Conservation (phyloP, 2,888 invertebrate species). For the Girardia tigrina region DNA sequence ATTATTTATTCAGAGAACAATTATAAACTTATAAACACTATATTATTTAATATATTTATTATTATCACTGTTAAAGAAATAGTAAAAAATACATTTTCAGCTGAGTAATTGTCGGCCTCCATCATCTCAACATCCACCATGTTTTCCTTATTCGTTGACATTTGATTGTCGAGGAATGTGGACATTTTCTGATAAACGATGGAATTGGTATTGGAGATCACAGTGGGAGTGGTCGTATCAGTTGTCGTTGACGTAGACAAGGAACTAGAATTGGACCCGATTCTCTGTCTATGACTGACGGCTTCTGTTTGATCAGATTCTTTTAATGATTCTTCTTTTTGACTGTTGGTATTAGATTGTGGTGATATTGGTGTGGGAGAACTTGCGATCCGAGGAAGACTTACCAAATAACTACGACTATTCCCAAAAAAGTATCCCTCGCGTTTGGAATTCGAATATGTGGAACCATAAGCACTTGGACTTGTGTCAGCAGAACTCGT, state of each 20-base stretch:
- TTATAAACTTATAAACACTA: no score
- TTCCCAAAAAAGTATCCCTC: conserved; percentile 34
- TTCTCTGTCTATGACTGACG: not conserved
- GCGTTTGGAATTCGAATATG: not conserved
- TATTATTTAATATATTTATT: no score
- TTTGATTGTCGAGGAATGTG: not conserved
- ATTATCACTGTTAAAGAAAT: no score
- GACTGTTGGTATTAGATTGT: not conserved
- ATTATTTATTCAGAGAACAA: no score
- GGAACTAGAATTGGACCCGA: not conserved
- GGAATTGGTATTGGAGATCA: conserved; percentile 2
- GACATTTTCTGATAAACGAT: conserved; percentile 11
- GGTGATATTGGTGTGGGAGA: conserved; percentile 24
- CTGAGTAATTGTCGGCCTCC: not conserved
- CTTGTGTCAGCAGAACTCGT: not conserved
- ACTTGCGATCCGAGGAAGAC: conserved; percentile 33
- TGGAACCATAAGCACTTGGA: not conserved
- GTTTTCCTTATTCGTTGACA: conserved; percentile 17
- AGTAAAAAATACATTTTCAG: conserved; percentile 16
- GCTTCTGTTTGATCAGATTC: conserved; percentile 10
- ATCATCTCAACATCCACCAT: conserved; percentile 9
- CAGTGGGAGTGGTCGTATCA: not conserved
- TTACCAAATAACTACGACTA: conserved; percentile 32
- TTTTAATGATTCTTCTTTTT: conserved; percentile 1
- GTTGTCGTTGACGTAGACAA: not conserved